Evolutionary conservation across 2,888 invertebrate species (phyloP), one percentile per base, ranked within the genome.

Genomic region (Amblyteles armatorius): DNA sequence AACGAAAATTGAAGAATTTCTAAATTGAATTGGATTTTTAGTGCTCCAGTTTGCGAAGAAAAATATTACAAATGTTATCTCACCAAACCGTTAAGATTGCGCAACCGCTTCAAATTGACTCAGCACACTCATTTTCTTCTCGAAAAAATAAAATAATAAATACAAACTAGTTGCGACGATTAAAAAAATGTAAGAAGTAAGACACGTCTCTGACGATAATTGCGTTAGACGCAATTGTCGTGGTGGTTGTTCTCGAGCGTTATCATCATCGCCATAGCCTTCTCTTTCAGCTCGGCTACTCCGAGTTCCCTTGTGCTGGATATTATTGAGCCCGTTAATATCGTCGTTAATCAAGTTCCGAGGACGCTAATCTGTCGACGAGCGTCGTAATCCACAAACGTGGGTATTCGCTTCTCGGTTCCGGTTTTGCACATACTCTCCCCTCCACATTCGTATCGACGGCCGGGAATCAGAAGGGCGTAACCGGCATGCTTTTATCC

Each of bases 281-380:
- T 83, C 68, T 22, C 65, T 79, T 50, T 44, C 60, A 63, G 63
- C n/a, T 22, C 50, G 52, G 60, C 72, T 72, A 72, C n/a, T 4
- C 50, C 52, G 63, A 50, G 36, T 82, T 26, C 48, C 71, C 60
- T 60, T 77, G 73, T 74, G 73, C 73, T 80, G 77, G 77, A 85
- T 85, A 80, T 77, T 85, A 82, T 82, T 79, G 82, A 79, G 77
- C 67, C 50, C 82, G 77, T 85, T 82, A 85, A 80, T 85, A 85
- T 82, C 82, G 63, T 77, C 85, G 82, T 85, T 85, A 82, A 82
- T 85, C 85, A 85, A 85, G 82, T 77, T 36, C n/a, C 77, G 79
- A 82, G 79, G 69, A 85, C 85, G 82, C 82, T 85, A 82, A 85
- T 82, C 82, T 82, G 79, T 82, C 73, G 77, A 69, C 79, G 68